Evolutionary conservation across 2,113 vertebrate species (phyloP).

Genomic region (Clarias magur): DNA sequence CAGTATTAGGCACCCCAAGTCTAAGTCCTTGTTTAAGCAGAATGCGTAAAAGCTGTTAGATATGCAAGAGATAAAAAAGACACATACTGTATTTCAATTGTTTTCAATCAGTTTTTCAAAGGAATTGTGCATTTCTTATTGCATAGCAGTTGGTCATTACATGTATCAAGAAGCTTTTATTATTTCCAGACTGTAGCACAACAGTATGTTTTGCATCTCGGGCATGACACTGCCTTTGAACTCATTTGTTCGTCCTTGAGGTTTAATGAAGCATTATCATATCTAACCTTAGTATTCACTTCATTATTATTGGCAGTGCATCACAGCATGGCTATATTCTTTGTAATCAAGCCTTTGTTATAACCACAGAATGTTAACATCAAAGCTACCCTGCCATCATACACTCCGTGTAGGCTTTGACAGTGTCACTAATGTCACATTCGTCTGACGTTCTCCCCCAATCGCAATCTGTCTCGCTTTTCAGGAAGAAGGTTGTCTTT

Average conservation of each 20-base stretch:
- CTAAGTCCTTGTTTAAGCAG: no score
- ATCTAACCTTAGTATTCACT: conserved; percentile 9
- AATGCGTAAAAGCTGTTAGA: no score
- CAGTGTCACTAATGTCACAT: conserved; percentile 19
- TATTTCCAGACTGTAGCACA: not conserved
- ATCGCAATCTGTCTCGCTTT: conserved; percentile 38
- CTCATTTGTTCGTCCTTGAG: not conserved
- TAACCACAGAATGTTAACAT: not conserved
- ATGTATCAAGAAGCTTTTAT: not conserved
- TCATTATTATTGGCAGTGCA: conserved; percentile 6
- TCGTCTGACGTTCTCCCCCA: conserved; percentile 41
- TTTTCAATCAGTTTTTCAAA: not conserved
- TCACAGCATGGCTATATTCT: not conserved
- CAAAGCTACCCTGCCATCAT: not conserved
- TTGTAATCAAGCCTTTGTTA: conserved; percentile 8
- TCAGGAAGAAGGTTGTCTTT: conserved; percentile 49
- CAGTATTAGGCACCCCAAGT: not conserved
- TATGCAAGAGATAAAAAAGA: not conserved
- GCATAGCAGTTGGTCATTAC: not conserved
- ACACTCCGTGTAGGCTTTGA: not conserved
- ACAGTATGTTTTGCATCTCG: not conserved
- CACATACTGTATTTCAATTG: not conserved
- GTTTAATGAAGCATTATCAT: not conserved
- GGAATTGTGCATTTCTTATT: not conserved
- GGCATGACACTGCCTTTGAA: conserved; percentile 10